Evolutionary conservation across 1,140 invertebrate species (phyloP).

Genomic region (Sipha flava): DNA sequence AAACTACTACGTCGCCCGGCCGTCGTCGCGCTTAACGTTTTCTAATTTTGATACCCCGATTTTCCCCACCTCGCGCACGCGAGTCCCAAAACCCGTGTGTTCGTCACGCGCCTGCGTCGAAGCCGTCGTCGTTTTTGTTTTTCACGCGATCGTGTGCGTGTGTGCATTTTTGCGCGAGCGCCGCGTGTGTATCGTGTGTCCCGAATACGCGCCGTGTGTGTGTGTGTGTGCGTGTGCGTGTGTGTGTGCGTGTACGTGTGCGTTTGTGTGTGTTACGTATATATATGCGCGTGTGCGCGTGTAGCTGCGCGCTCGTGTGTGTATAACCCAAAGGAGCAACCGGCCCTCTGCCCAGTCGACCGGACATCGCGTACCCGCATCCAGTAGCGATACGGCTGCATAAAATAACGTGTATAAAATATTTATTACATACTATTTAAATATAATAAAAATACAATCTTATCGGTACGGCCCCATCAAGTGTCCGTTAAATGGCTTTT

Average conservation of each 20-base stretch:
- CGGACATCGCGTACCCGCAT: not conserved
- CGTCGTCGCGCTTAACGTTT: too few species aligned
- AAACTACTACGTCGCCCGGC: too few species aligned
- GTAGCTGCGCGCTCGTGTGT: not conserved
- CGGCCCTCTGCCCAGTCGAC: not conserved
- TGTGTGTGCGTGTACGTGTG: not conserved
- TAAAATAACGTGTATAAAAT: not conserved
- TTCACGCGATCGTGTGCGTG: not conserved
- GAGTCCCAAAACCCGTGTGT: not conserved
- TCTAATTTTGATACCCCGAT: not conserved
- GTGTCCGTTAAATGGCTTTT: conserved; percentile 30
- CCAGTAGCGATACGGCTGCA: too few species aligned
- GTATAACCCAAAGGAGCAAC: not conserved
- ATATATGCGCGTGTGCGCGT: not conserved
- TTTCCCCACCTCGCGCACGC: not conserved
- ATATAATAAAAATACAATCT: not conserved
- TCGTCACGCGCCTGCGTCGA: not conserved
- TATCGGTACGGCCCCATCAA: not conserved
- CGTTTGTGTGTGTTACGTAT: not conserved
- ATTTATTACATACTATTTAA: not conserved
- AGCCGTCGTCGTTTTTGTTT: not conserved
- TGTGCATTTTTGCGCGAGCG: not conserved
- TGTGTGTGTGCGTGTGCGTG: not conserved
- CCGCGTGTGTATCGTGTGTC: not conserved
- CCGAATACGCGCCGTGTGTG: not conserved